Conservation (phyloP, 2,888 invertebrate species). For the Acanthosepion pharaonis region DNA sequence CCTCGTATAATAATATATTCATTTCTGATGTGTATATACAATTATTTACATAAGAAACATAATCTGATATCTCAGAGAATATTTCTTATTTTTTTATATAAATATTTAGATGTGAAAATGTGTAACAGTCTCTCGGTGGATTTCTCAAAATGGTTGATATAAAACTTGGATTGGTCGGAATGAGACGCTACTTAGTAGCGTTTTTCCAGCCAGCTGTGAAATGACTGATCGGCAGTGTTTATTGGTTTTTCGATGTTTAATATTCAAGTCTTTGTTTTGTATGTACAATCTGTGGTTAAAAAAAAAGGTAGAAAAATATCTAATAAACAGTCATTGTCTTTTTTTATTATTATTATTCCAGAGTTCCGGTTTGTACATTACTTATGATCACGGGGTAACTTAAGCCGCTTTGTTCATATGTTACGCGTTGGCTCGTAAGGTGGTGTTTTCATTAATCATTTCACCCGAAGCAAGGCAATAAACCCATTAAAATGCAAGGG, state of each 20-base stretch:
- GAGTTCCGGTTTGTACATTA: not conserved
- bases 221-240: not conserved
- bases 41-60: not conserved
- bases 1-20: not conserved
- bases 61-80: not conserved
- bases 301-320: not conserved
- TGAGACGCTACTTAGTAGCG: too few species aligned
- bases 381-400: conserved; percentile 8
- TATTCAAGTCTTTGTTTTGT: not conserved
- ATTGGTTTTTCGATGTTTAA: not conserved
- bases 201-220: not conserved
- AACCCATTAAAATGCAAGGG: too few species aligned
- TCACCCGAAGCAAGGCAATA: too few species aligned
- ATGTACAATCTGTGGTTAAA: not conserved
- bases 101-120: not conserved
- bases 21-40: not conserved
- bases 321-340: not conserved
- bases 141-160: not conserved
- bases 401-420: not conserved
- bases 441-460: too few species aligned
- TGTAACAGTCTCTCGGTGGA: not conserved
- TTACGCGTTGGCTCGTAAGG: not conserved
- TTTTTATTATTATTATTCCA: not conserved
- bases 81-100: not conserved
- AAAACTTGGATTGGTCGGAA: not conserved